Conservation (phyloP, 1,140 invertebrate species). For the Gryllus bimaculatus region DNA sequence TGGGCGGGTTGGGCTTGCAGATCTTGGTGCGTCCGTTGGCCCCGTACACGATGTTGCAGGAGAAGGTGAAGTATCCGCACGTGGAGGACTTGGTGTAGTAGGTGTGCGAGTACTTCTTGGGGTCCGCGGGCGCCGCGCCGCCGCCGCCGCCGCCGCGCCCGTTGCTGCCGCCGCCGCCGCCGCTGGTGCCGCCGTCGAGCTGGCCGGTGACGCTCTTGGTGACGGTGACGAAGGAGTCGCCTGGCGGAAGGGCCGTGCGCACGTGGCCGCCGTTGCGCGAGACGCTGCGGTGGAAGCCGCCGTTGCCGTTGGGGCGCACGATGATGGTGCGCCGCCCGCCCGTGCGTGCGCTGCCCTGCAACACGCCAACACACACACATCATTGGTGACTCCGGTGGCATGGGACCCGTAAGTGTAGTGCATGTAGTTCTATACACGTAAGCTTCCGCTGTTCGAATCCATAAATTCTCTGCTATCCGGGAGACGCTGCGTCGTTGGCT, state of each 20-base stretch:
- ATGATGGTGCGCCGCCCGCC: not conserved
- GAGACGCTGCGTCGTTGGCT: too few relatives aligned
- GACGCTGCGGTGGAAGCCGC: not conserved
- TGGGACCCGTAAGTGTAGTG: too few relatives aligned
- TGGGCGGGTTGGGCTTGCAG: conserved; percentile 60
- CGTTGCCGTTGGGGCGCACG: not conserved
- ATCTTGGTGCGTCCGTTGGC: conserved; percentile 66
- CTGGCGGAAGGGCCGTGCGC: conserved; percentile 19
- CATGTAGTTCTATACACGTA: too few relatives aligned
- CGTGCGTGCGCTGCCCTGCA: not conserved
- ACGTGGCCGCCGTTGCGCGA: conserved; percentile 6
- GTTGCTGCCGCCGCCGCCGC: conserved; percentile 37
- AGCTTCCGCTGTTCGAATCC: too few relatives aligned
- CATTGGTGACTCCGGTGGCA: too few relatives aligned
- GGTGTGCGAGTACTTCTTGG: conserved; percentile 57
- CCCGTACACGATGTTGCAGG: conserved; percentile 65
- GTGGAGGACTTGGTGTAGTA: conserved; percentile 77
- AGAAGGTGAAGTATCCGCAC: conserved; percentile 75
- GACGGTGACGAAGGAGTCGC: conserved; percentile 54
- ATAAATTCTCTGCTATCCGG: too few relatives aligned
- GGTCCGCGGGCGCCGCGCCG: conserved; percentile 31
- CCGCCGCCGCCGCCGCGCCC: conserved; percentile 42
- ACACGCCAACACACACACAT: too few relatives aligned
- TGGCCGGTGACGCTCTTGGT: conserved; percentile 67
- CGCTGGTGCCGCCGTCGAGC: conserved; percentile 38